phyloP scores from a whole-genome alignment of 2,888 invertebrate species.

The Sinohyriopsis cumingii region DNA sequence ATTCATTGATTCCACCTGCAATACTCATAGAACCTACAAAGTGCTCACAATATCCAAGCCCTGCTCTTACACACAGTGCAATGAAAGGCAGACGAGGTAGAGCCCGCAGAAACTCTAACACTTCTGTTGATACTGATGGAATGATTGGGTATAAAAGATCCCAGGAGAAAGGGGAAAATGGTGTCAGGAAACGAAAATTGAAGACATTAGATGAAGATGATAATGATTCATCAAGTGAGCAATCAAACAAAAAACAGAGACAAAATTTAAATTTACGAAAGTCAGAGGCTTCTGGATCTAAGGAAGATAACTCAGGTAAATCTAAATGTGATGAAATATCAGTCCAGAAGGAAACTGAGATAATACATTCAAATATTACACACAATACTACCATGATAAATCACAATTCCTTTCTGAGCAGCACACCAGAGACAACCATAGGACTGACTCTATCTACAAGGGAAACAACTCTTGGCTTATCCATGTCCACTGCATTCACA shows the following conservation, averaged over 20 bases:
- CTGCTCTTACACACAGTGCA: neutral
- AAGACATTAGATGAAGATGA: too few species aligned
- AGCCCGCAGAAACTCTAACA: neutral
- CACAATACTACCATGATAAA: too few species aligned
- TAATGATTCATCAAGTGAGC: too few species aligned
- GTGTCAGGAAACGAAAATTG: slow-evolving; percentile 1
- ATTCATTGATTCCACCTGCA: slow-evolving; percentile 37
- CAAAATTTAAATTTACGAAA: neutral
- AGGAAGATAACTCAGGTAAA: neutral
- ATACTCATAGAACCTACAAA: slow-evolving; percentile 41
- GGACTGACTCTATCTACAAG: slow-evolving; percentile 18
- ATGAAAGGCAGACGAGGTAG: too few species aligned
- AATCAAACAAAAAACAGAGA: too few species aligned
- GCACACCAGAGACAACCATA: too few species aligned
- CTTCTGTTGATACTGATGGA: neutral
- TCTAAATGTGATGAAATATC: neutral
- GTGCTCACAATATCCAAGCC: slow-evolving; percentile 26
- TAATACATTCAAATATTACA: too few species aligned
- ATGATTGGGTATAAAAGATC: neutral
- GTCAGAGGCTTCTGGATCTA: neutral
- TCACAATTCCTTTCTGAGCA: too few species aligned
- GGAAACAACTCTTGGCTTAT: slow-evolving; percentile 42
- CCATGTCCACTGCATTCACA: slow-evolving; percentile 51
- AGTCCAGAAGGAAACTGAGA: neutral
- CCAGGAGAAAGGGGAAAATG: slow-evolving; percentile 1